Evolutionary conservation across 2,888 invertebrate species (phyloP), one percentile per base, ranked within the genome.

Genomic region (Cryptocheilus praepositus): DNA sequence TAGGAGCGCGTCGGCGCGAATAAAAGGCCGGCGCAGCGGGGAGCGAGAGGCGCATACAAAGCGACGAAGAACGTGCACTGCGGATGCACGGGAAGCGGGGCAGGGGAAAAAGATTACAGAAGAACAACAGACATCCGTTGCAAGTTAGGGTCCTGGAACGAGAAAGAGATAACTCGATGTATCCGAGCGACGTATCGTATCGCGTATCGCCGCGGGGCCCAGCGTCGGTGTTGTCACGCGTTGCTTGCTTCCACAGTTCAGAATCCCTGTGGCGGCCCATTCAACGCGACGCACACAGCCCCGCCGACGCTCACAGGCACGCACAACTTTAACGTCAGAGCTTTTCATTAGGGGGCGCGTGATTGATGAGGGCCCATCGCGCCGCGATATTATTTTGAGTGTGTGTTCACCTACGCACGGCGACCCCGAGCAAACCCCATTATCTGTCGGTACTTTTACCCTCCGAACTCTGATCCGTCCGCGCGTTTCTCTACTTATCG

Each of bases 301-400:
- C 11, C 22, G 36, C 45, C 11, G n/a, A 18, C 67, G 36, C 56
- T 49, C 56, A 55, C 22, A 8, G 8, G 44, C 55, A 7, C 28
- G 43, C 53, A 67, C 22, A 51, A 51, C 65, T 53, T 67, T 63
- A 67, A 67, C 55, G 49, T 55, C 19, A 36, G 43, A 70, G 71
- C 80, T 80, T 81, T 81, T 81, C 81, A 81, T 81, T 80, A 80
- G 66, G 11, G 25, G 57, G 58, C 51, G 60, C 58, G 70, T 81
- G 81, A 81, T 81, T 80, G 81, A 81, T 81, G 81, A 79, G 71
- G 60, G 53, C 57, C 71, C 70, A 71, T 80, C 73, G 73, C 59
- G 43, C 55, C 67, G 70, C 74, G 73, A 81, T 81, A 81, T 80
- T 81, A 81, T 81, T 81, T 80, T 74, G 72, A 80, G 79, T 80